Evolutionary conservation across 2,113 vertebrate genomes (phyloP).

Genomic region (Rattus rattus): DNA sequence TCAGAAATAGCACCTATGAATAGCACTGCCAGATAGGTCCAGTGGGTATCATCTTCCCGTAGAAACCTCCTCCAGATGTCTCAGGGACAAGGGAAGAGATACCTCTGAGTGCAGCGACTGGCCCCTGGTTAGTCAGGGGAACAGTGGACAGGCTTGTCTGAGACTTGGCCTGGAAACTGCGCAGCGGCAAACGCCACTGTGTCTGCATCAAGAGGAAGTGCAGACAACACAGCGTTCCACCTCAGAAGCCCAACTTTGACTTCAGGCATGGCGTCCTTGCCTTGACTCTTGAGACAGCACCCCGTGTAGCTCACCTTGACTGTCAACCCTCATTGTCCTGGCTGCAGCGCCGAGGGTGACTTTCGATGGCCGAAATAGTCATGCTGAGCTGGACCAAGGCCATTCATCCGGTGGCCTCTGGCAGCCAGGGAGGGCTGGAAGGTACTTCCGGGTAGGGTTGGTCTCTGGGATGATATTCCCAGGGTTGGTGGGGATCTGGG

Average conservation of each 20-base stretch:
- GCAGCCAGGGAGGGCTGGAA: constrained; percentile 46
- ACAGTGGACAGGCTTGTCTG: neutral
- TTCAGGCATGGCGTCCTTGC: neutral
- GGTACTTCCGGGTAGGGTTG: constrained; percentile 62
- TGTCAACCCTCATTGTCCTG: neutral
- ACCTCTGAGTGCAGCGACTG: neutral
- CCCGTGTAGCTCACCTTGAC: neutral
- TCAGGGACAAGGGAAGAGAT: neutral
- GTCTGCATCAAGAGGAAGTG: neutral
- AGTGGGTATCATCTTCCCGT: neutral
- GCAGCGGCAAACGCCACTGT: neutral
- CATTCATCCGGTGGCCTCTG: neutral
- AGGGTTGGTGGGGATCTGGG: neutral
- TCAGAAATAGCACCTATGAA: constrained; percentile 20
- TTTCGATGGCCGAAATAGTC: neutral
- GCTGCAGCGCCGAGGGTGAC: neutral
- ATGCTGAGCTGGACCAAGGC: neutral
- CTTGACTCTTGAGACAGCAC: neutral
- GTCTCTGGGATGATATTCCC: neutral
- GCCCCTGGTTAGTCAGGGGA: neutral
- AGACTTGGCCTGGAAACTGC: neutral
- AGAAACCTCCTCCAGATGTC: neutral
- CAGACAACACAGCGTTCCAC: neutral
- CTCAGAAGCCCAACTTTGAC: neutral
- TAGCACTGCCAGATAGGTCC: constrained; percentile 38